Percentiles rank a stretch among this genome's conserved stretches.
Evolutionary conservation across 1,140 invertebrate genomes (phyloP).

Genomic region (Asobara japonica): DNA sequence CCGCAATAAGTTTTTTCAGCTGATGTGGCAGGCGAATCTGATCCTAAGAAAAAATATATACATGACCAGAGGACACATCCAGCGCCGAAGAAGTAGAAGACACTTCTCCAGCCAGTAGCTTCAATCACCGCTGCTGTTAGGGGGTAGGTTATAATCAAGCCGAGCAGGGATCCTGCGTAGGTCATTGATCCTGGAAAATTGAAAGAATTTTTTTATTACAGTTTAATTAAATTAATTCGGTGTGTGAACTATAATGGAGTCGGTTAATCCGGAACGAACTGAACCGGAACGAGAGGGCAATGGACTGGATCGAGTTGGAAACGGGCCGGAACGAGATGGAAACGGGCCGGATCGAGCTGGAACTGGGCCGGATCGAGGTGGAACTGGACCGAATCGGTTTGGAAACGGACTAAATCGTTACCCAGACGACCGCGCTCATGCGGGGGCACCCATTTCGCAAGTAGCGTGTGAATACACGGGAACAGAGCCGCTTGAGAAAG

Average conservation of each 20-base stretch:
- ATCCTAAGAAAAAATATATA: constrained; percentile 72
- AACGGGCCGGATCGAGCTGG: too few species aligned
- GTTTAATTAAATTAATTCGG: too few species aligned
- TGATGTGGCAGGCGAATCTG: constrained; percentile 70
- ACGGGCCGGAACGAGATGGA: too few species aligned
- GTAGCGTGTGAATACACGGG: constrained; percentile 73
- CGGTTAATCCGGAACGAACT: too few species aligned
- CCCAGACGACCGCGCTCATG: constrained; percentile 58
- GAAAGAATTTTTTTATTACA: too few species aligned
- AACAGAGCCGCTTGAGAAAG: constrained; percentile 71
- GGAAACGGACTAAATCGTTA: constrained; percentile 35
- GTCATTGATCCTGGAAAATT: constrained; percentile 53
- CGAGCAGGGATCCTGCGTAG: constrained; percentile 72
- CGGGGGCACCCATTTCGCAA: constrained; percentile 72
- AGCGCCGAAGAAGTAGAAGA: constrained; percentile 81
- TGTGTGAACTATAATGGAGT: too few species aligned
- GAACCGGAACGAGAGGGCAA: too few species aligned
- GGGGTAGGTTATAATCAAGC: constrained; percentile 77
- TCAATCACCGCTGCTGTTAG: constrained; percentile 74
- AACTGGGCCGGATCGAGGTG: too few species aligned
- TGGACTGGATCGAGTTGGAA: too few species aligned
- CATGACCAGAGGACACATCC: constrained; percentile 71
- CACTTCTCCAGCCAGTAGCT: constrained; percentile 77
- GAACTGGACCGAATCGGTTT: too few species aligned
- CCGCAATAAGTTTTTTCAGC: constrained; percentile 60